Base-by-base conservation (phyloP, 2,113 vertebrate species). In the Chauna torquata region DNA sequence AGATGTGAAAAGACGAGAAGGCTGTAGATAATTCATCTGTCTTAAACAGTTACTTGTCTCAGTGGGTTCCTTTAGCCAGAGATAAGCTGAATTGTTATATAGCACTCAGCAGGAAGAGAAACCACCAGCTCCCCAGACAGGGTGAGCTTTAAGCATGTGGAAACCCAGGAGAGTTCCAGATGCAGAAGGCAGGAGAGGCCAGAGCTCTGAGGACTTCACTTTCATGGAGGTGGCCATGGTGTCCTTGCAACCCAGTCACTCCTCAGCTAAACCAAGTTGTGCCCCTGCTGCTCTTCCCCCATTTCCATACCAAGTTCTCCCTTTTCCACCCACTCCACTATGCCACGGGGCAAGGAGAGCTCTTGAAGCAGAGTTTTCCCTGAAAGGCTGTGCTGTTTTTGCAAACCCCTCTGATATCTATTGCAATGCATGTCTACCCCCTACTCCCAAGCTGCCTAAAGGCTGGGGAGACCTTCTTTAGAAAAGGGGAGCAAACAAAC, bases 371-470 rank as follows among this genome's bases (percentile, higher is more conserved):
- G 50, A 66, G 28, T 8, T 28, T 16, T 77, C 34, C 55, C 24
- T 54, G 49, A 69, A 72, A 68, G 32, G 28, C 42, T 68, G 27
- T 2, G 3, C 16, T 45, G 6, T 38, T 71, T 86, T 68, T 79
- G 24, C 42, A 23, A 40, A 62, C 14, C 5, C 20, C n/a, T 38
- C 28, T 44, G 42, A 77, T 24, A 32, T 12, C 36, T 74, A 24
- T 42, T 0, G 0, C 10, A 59, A 47, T 0, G 2, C 0, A 0
- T 76, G 36, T 38, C 49, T 62, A 45, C 1, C 2, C 38, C 16
- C 11, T 2, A 4, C 49, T 16, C n/a, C n/a, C n/a, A n/a, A 42
- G 40, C 12, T 45, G 34, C 42, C 86, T 91, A 55, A 88, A 81
- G 64, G 22, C 50, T 45, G n/a, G 3, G 14, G 23, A 82, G 42